Conservation (phyloP, 2,113 vertebrate species). For the Ctenodactylus gundi region DNA sequence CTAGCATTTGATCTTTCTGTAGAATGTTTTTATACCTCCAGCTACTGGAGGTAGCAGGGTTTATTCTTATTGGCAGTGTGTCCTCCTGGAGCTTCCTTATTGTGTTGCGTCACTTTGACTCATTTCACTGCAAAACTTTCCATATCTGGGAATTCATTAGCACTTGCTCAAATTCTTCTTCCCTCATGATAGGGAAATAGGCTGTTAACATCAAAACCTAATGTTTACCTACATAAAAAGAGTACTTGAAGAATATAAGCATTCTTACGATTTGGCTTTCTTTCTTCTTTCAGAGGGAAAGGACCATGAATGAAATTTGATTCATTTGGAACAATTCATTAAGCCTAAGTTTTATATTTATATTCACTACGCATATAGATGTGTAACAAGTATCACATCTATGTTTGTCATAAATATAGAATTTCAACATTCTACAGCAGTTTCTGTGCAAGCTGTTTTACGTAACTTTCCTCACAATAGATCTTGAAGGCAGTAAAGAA, state of each 20-base stretch:
- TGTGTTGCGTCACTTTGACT: not conserved
- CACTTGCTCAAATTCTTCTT: not conserved
- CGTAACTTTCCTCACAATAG: not conserved
- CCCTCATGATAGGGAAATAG: not conserved
- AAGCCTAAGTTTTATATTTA: not conserved
- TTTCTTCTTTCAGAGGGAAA: conserved; percentile 37
- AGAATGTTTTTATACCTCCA: not conserved
- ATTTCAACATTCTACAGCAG: not conserved
- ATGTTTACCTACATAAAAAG: not conserved
- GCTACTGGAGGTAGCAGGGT: not conserved
- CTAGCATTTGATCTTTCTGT: not conserved
- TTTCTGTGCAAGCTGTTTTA: not conserved
- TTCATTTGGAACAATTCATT: not conserved
- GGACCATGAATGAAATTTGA: conserved; percentile 11
- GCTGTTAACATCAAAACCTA: not conserved
- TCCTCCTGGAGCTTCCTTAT: not conserved
- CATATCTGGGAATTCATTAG: not conserved
- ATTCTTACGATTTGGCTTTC: not conserved
- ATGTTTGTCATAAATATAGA: not conserved
- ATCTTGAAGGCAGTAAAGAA: not conserved
- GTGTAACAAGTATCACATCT: not conserved
- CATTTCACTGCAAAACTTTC: not conserved
- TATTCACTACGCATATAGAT: not conserved
- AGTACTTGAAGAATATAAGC: not conserved
- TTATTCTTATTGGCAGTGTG: not conserved